phyloP scores from a whole-genome alignment of 2,888 invertebrate species.

The Sisyra nigra region DNA sequence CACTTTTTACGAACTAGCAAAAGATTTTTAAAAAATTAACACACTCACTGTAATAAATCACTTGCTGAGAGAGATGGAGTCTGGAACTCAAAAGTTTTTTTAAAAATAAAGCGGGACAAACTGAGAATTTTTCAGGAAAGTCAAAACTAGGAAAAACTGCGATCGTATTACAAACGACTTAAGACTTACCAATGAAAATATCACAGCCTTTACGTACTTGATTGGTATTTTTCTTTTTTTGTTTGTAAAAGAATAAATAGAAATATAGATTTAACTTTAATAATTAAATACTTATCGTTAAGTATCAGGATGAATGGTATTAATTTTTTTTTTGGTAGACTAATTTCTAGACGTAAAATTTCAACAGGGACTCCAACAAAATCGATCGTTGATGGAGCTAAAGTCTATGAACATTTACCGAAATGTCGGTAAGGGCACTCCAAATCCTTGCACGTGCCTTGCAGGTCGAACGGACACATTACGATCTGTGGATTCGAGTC shows the following conservation, averaged over 20 bases:
- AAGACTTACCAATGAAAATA: background rate
- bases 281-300: background rate
- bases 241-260: too few relatives aligned
- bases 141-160: background rate
- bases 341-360: background rate
- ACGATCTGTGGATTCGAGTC: constrained; percentile 21
- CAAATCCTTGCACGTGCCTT: constrained; percentile 24
- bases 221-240: background rate
- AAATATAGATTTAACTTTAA: too few relatives aligned
- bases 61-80: too few relatives aligned
- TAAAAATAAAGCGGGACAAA: too few relatives aligned
- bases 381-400: too few relatives aligned
- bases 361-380: background rate
- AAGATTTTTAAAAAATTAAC: too few relatives aligned
- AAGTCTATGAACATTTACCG: background rate
- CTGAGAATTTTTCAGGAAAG: too few relatives aligned
- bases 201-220: background rate
- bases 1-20: too few relatives aligned
- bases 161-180: background rate
- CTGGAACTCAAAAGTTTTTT: too few relatives aligned
- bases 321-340: background rate
- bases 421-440: constrained; percentile 24
- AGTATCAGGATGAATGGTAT: background rate
- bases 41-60: too few relatives aligned
- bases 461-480: constrained; percentile 24